Conservation (phyloP, 2,888 invertebrate genomes). For the Andrena trimmerana region DNA sequence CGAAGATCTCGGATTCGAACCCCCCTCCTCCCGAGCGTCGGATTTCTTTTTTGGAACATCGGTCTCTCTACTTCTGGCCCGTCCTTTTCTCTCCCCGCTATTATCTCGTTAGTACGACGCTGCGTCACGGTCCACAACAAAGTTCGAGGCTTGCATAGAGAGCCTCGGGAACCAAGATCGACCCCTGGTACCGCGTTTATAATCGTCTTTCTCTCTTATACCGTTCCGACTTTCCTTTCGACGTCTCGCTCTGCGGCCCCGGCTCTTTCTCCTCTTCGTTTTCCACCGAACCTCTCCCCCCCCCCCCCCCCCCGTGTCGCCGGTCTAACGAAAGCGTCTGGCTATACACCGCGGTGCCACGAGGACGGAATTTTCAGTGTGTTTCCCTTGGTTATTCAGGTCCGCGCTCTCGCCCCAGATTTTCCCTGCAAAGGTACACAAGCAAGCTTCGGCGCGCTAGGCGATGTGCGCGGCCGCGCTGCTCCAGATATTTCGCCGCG, state of each 20-base stretch:
- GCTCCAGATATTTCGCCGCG: conserved; percentile 64
- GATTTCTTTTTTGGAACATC: conserved; percentile 44
- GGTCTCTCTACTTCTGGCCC: conserved; percentile 10
- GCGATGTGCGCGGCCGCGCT: conserved; percentile 33
- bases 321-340: conserved; percentile 20
- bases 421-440: conserved; percentile 57
- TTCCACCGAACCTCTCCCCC: neutral
- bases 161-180: conserved; percentile 43
- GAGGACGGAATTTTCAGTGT: conserved; percentile 63
- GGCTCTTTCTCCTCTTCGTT: conserved; percentile 27
- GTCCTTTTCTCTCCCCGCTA: conserved; percentile 61
- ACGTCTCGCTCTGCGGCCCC: conserved; percentile 42
- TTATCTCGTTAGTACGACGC: conserved; percentile 65
- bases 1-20: conserved; percentile 50
- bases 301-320: neutral
- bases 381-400: conserved; percentile 61
- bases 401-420: conserved; percentile 61
- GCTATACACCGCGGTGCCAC: conserved; percentile 34
- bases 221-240: conserved; percentile 4
- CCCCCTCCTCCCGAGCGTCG: conserved; percentile 24
- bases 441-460: conserved; percentile 13
- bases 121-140: conserved; percentile 61
- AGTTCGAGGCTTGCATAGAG: conserved; percentile 60
- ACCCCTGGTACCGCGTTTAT: conserved; percentile 44
- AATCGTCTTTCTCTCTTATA: conserved; percentile 21